These are phyloP conservation scores for Pentamera pediparva DNA, from an alignment of 53 echinoderm and acorn worm genomes.

Conservation along the genomic window DNA sequence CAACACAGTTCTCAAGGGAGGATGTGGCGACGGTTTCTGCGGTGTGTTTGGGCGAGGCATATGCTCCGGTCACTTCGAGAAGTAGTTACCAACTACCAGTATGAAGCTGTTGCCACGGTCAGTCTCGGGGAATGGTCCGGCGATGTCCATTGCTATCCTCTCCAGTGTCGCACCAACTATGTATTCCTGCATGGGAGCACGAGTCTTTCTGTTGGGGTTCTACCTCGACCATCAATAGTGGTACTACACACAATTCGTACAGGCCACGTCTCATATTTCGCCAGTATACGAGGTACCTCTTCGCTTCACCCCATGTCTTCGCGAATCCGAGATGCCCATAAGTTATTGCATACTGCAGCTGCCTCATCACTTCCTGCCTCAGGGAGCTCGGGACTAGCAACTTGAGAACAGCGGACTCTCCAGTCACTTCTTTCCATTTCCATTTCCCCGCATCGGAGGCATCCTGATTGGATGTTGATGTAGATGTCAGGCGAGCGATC, in stretches of 20 bases:
- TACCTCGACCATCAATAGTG: neutral
- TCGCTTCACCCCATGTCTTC: neutral
- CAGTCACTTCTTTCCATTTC: too few relatives aligned
- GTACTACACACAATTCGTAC: neutral
- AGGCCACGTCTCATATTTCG: neutral
- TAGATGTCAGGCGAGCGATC: too few relatives aligned
- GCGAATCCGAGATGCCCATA: neutral
- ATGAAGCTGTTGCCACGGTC: constrained; percentile 25
- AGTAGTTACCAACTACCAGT: constrained; percentile 29
- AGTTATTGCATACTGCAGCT: neutral
- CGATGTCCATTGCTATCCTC: constrained; percentile 26
- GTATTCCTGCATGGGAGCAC: constrained; percentile 27
- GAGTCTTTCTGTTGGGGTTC: neutral
- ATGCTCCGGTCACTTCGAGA: constrained; percentile 31
- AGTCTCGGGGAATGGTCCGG: constrained; percentile 25
- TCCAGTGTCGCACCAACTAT: constrained; percentile 11
- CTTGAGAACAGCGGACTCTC: too few relatives aligned
- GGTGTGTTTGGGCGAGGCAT: neutral
- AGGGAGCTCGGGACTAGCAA: neutral
- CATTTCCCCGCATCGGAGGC: too few relatives aligned
- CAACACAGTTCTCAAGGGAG: neutral
- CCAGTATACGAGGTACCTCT: neutral
- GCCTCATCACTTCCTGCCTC: neutral
- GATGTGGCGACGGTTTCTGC: neutral
- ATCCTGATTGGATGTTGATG: too few relatives aligned